Percentiles rank a stretch among this genome's conserved stretches.
phyloP scores from a whole-genome alignment of 2,113 vertebrate genomes.

The Campylomormyrus numenius region DNA sequence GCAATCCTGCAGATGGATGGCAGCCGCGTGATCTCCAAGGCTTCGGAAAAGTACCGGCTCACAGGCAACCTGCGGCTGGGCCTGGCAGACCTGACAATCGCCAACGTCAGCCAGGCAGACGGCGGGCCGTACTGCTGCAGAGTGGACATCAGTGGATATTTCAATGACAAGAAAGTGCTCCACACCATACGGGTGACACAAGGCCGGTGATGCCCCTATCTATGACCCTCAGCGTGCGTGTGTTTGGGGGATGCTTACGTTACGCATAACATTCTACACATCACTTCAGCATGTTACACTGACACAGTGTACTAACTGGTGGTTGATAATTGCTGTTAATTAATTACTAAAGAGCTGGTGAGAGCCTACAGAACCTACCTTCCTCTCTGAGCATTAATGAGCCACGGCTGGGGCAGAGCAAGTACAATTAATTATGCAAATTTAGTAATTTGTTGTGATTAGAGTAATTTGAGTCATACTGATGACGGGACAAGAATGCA shows the following conservation, averaged over 20 bases:
- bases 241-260: neutral
- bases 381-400: neutral
- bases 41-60: slow-evolving; percentile 54
- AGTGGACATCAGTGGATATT: slow-evolving; percentile 38
- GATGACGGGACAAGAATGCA: neutral
- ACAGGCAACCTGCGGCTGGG: slow-evolving; percentile 58
- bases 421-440: neutral
- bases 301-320: neutral
- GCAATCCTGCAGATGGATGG: slow-evolving; percentile 62
- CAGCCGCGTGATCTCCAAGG: slow-evolving; percentile 55
- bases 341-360: neutral
- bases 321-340: neutral
- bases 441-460: neutral
- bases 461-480: neutral
- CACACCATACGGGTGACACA: neutral
- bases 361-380: neutral
- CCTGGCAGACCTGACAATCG: slow-evolving; percentile 62
- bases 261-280: neutral
- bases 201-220: neutral
- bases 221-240: neutral
- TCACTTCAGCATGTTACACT: neutral
- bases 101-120: slow-evolving; percentile 47
- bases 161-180: slow-evolving; percentile 11
- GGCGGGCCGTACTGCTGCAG: slow-evolving; percentile 66
- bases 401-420: neutral